These are phyloP conservation scores for Rhinopithecus roxellana DNA, from an alignment of 2,113 vertebrate genomes.

Conservation along the genomic window DNA sequence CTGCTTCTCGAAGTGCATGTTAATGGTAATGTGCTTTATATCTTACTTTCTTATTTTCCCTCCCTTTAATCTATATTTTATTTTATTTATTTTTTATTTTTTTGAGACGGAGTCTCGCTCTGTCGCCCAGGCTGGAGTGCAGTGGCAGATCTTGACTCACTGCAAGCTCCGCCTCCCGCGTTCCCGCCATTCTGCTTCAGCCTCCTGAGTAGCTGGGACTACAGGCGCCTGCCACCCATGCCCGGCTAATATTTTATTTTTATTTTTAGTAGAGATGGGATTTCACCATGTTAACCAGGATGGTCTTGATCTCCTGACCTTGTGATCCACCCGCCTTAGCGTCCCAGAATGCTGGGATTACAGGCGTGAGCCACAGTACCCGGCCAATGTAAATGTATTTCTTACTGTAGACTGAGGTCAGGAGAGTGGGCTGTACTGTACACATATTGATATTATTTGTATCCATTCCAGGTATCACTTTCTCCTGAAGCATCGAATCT, in stretches of 20 bases:
- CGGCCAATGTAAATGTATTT: neutral
- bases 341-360: neutral
- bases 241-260: too few species aligned
- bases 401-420: neutral
- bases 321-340: accelerated
- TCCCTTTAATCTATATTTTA: neutral
- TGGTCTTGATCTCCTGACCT: too few species aligned
- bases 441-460: neutral
- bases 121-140: too few species aligned
- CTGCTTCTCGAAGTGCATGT: neutral
- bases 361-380: accelerated
- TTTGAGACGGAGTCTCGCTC: too few species aligned
- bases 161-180: accelerated
- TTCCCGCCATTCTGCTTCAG: too few species aligned
- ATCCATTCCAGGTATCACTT: neutral
- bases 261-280: too few species aligned
- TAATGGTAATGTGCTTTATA: neutral
- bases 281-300: too few species aligned
- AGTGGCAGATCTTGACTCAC: too few species aligned
- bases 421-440: neutral
- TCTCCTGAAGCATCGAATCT: neutral
- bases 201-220: too few species aligned
- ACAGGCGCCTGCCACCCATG: too few species aligned
- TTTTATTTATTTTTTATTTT: too few species aligned
- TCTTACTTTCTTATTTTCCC: neutral